Evolutionary conservation across 1,140 invertebrate genomes (phyloP), one percentile per base, ranked within the genome.

Genomic region (Anastrepha ludens): DNA sequence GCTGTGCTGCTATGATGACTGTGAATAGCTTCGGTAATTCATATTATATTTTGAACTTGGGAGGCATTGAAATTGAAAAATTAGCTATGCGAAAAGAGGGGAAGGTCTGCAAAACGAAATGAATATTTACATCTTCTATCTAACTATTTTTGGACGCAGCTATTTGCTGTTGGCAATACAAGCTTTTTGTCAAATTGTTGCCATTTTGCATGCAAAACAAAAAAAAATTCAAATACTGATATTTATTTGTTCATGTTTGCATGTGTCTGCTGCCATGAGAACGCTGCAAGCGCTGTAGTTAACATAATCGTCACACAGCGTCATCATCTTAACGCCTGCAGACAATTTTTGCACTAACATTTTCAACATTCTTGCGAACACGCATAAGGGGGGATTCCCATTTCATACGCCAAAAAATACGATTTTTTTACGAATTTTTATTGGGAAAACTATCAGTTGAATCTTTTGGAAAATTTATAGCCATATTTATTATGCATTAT

Each of bases 51-150:
- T 81, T 55, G 13, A 20, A 67, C 15, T 55, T 15, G n/a, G 9
- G 11, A 58, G 74, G 47, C 74, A 81, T 81, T 81, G 74, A 55
- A 41, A 55, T 81, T 41, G 17, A 81, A 81, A 81, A 58, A 20
- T 55, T 29, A 55, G 20, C n/a, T 81, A 20, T 8, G n/a, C 74
- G 17, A 20, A 81, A 81, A 81, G 20, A 13, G 15, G 17, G 44
- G 29, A 29, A 29, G 0, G 29, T 29, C n/a, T 29, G 29, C 29
- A 29, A 29, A 29, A 29, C 29, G 29, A 29, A 29, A 29, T 29
- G 29, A 29, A 29, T 29, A 29, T 29, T 29, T 29, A 29, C 29
- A 29, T 29, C 29, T 29, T 29, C 29, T 29, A 29, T 29, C 29
- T 29, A 29, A 29, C 29, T 29, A 29, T 29, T 29, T 29, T 29